Evolutionary conservation across 2,113 vertebrate genomes (phyloP).

Genomic region (Balaenoptera acutorostrata): DNA sequence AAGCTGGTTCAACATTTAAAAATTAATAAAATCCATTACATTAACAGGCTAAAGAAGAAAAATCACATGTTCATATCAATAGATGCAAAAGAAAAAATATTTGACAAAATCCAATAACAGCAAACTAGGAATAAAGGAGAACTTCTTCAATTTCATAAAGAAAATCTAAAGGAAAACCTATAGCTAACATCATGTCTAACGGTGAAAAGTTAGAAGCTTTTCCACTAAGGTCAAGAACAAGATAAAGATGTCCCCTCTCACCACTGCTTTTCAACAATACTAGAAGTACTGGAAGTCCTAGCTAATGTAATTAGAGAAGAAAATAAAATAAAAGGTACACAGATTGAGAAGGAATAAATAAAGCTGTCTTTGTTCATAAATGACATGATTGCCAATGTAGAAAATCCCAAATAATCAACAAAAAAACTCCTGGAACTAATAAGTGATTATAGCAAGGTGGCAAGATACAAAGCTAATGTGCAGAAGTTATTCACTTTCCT

Average conservation of each 20-base stretch:
- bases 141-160: background rate
- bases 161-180: background rate
- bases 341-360: background rate
- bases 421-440: background rate
- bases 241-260: background rate
- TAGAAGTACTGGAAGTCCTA: background rate
- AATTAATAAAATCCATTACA: background rate
- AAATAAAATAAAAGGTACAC: background rate
- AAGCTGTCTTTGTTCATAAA: background rate
- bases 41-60: background rate
- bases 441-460: background rate
- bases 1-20: background rate
- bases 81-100: background rate
- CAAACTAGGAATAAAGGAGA: background rate
- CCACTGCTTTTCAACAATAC: background rate
- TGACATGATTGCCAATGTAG: background rate
- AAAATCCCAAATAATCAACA: background rate
- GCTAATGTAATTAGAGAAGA: background rate
- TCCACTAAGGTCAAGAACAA: background rate
- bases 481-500: background rate
- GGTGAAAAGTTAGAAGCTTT: background rate
- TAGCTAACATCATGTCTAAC: background rate
- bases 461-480: background rate
- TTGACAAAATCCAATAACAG: background rate
- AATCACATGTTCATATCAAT: background rate